A percentile compares a stretch with the other conserved stretches of the same genome.
Evolutionary conservation across 2,888 invertebrate genomes (phyloP).

Genomic region (Ditula angustiorana): DNA sequence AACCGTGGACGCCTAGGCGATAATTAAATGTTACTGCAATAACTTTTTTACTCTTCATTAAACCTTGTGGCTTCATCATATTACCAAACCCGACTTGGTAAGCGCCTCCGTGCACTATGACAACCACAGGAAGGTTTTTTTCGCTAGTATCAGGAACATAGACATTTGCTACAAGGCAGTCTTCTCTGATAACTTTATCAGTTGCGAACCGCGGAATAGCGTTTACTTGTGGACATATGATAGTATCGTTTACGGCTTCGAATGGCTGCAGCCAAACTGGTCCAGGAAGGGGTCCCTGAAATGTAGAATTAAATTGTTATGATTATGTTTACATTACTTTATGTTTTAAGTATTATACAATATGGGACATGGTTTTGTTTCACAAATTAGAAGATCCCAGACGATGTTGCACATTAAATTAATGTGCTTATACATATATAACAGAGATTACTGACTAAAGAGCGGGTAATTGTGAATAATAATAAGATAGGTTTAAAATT

Average conservation of each 20-base stretch:
- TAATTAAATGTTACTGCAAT: slow-evolving; percentile 38
- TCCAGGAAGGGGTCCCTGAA: not conserved
- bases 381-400: too few species aligned
- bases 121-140: slow-evolving; percentile 36
- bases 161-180: not conserved
- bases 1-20: slow-evolving; percentile 36
- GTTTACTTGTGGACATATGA: not conserved
- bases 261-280: not conserved
- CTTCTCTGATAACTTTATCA: not conserved
- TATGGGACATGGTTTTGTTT: too few species aligned
- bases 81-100: slow-evolving; percentile 37
- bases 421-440: too few species aligned
- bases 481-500: too few species aligned
- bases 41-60: slow-evolving; percentile 30
- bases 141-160: slow-evolving; percentile 15
- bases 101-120: slow-evolving; percentile 39
- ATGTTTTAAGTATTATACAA: too few species aligned
- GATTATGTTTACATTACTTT: too few species aligned
- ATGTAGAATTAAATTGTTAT: too few species aligned
- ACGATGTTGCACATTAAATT: too few species aligned
- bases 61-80: slow-evolving; percentile 2
- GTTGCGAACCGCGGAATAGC: not conserved
- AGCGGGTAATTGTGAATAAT: too few species aligned
- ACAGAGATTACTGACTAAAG: too few species aligned
- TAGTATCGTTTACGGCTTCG: not conserved